Percentiles rank a stretch among this genome's conserved stretches.
Conservation (phyloP, 2,113 vertebrate species). For the Carassius carassius region DNA sequence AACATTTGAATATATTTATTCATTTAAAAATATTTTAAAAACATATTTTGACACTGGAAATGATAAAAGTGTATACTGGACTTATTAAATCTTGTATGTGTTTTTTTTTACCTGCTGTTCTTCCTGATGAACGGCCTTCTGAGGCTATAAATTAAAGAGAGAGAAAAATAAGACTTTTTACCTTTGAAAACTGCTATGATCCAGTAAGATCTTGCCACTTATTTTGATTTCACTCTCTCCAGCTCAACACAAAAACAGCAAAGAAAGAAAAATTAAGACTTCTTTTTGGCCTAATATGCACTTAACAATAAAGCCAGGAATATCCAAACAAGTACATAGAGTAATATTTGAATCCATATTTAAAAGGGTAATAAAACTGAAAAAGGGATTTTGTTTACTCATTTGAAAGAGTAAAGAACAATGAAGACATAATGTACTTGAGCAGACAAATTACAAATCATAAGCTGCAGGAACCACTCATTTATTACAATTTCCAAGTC, state of each 20-base stretch:
- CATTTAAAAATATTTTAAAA: too few relatives aligned
- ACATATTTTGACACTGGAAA: not conserved
- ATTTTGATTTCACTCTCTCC: too few relatives aligned
- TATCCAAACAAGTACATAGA: not conserved
- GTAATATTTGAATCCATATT: not conserved
- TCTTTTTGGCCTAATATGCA: not conserved
- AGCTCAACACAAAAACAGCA: not conserved
- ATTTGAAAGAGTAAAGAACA: too few relatives aligned
- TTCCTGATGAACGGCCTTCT: slow-evolving; percentile 71
- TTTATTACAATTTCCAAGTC: not conserved
- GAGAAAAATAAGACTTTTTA: too few relatives aligned
- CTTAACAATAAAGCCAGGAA: not conserved
- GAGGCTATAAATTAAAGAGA: slow-evolving; percentile 67
- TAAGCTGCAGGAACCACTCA: not conserved
- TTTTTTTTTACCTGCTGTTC: slow-evolving; percentile 73
- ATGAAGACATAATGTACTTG: too few relatives aligned
- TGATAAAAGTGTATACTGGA: not conserved
- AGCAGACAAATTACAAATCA: not conserved
- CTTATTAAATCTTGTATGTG: not conserved
- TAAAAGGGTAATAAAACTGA: not conserved
- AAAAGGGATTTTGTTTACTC: not conserved
- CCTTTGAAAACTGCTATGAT: too few relatives aligned
- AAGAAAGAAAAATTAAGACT: not conserved
- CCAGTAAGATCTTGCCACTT: too few relatives aligned
- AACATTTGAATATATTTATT: too few relatives aligned